Evolutionary conservation across 2,113 vertebrate genomes (phyloP).

Genomic region (Salvelinus fontinalis): DNA sequence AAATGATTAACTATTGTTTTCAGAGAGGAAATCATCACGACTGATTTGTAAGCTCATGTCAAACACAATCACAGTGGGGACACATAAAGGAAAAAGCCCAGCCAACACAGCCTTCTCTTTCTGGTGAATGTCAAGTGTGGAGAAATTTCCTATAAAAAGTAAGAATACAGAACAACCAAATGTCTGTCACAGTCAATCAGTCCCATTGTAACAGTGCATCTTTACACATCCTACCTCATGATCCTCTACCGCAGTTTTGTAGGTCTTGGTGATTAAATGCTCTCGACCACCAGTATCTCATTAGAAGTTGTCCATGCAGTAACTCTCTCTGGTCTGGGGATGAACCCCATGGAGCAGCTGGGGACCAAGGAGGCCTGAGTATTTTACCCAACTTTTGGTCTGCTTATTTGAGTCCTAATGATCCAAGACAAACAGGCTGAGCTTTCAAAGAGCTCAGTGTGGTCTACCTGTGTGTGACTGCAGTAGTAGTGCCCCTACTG

Average conservation of each 20-base stretch:
- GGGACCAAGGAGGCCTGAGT: constrained; percentile 23
- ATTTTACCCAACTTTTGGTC: constrained; percentile 16
- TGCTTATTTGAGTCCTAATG: constrained; percentile 34
- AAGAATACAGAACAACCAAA: constrained; percentile 2
- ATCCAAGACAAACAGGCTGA: constrained; percentile 50
- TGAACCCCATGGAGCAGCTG: not conserved
- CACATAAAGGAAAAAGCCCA: constrained; percentile 47
- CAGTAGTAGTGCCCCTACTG: constrained; percentile 1
- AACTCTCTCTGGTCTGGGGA: constrained; percentile 2
- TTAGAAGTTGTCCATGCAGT: not conserved
- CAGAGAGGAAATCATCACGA: constrained; percentile 57
- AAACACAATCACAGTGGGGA: constrained; percentile 42
- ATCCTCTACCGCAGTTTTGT: not conserved
- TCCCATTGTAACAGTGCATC: not conserved
- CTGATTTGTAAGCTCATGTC: constrained; percentile 61
- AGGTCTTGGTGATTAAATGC: not conserved
- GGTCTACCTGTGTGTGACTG: constrained; percentile 28
- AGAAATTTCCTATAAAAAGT: constrained; percentile 39
- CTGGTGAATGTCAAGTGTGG: constrained; percentile 39
- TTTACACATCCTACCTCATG: not conserved
- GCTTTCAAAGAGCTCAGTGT: constrained; percentile 45
- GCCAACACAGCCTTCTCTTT: constrained; percentile 44
- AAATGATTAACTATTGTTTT: constrained; percentile 70
- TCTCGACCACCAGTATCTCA: not conserved
- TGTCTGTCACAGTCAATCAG: not conserved